These are phyloP conservation scores for Microctenopoma stevenorrisi DNA, from an alignment of 2,797 vertebrate genomes.

Conservation along the genomic window DNA sequence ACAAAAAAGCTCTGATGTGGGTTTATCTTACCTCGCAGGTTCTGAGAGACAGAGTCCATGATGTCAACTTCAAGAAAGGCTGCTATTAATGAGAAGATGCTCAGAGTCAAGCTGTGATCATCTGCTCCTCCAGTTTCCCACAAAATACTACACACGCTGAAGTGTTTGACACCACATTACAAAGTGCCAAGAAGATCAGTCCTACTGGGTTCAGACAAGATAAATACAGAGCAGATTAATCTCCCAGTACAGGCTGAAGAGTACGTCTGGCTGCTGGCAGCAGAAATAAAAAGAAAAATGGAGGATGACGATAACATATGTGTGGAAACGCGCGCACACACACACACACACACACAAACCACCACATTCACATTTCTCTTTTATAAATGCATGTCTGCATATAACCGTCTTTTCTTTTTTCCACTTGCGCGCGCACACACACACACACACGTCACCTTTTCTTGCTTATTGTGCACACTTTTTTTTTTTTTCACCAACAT, in stretches of 20 bases:
- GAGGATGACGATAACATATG: neutral
- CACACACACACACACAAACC: neutral
- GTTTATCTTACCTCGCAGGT: conserved; percentile 52
- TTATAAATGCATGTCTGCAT: neutral
- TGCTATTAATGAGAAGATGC: neutral
- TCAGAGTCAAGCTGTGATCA: conserved; percentile 1
- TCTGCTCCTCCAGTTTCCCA: neutral
- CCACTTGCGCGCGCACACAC: neutral
- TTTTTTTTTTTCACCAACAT: conserved; percentile 25
- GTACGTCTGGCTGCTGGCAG: neutral
- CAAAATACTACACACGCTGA: neutral
- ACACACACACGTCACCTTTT: conserved; percentile 3
- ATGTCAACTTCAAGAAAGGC: neutral
- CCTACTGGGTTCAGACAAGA: neutral
- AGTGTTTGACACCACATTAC: neutral
- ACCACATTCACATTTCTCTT: neutral
- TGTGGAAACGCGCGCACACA: conserved; percentile 13
- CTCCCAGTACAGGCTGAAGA: neutral
- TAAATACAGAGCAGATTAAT: neutral
- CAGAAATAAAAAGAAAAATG: neutral
- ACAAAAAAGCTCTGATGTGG: neutral
- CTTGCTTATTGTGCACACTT: conserved; percentile 30
- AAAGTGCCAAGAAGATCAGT: neutral
- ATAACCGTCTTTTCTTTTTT: conserved; percentile 29
- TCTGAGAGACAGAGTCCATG: conserved; percentile 46